These are phyloP conservation scores for Geotrypetes seraphini DNA, from an alignment of 2,797 vertebrate genomes.

Conservation along the genomic window DNA sequence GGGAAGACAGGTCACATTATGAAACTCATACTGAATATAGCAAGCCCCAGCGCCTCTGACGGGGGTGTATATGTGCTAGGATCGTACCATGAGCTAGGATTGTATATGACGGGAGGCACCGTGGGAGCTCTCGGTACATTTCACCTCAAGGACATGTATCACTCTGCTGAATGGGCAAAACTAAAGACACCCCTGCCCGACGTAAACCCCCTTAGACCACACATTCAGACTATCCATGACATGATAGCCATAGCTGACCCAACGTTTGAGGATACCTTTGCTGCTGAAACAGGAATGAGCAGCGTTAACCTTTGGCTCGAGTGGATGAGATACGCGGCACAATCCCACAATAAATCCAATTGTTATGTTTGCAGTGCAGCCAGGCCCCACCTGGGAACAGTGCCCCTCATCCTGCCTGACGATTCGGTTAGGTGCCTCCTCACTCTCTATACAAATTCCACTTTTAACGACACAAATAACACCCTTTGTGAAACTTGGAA, in stretches of 20 bases:
- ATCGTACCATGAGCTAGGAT: no score
- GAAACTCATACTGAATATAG: background rate
- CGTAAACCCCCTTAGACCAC: background rate
- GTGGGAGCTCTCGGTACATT: background rate
- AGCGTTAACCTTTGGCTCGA: background rate
- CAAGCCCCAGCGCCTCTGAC: background rate
- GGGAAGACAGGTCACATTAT: no score
- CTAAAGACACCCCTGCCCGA: background rate
- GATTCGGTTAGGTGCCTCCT: background rate
- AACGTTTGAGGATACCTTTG: background rate
- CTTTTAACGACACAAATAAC: background rate
- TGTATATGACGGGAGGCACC: accelerated
- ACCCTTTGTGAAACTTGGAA: background rate
- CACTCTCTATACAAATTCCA: background rate
- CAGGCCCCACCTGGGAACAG: background rate
- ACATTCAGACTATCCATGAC: background rate
- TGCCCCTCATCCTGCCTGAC: background rate
- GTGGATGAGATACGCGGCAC: background rate
- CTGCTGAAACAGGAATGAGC: background rate
- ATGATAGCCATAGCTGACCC: background rate
- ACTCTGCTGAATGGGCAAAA: background rate
- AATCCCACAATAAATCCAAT: background rate
- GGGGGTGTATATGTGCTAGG: background rate
- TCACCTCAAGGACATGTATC: background rate
- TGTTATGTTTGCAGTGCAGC: background rate